Evolutionary conservation across 2,888 invertebrate species (phyloP).

Genomic region (Atethmia centrago): DNA sequence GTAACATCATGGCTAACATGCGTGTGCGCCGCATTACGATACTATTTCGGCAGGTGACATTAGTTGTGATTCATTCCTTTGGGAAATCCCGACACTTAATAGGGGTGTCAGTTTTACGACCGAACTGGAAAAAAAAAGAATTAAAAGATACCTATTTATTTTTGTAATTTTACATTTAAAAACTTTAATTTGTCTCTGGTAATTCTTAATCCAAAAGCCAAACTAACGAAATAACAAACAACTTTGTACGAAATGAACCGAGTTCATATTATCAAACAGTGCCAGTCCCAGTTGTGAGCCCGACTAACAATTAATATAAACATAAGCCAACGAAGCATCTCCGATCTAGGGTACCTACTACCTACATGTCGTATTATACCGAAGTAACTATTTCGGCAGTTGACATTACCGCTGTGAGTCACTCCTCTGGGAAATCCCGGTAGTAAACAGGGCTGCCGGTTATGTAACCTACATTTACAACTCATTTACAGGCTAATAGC

Average conservation of each 20-base stretch:
- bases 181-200: background rate
- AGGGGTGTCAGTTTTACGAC: slow-evolving; percentile 50
- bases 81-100: slow-evolving; percentile 66
- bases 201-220: background rate
- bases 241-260: background rate
- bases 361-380: slow-evolving; percentile 47
- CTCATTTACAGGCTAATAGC: slow-evolving; percentile 41
- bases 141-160: background rate
- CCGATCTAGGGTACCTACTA: slow-evolving; percentile 57
- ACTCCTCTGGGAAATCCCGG: slow-evolving; percentile 73
- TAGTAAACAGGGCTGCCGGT: slow-evolving; percentile 58
- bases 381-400: slow-evolving; percentile 56
- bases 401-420: slow-evolving; percentile 67
- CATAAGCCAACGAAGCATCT: slow-evolving; percentile 43
- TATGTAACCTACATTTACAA: slow-evolving; percentile 49
- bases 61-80: slow-evolving; percentile 59
- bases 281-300: slow-evolving; percentile 2
- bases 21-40: slow-evolving; percentile 43
- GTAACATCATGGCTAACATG: slow-evolving; percentile 31
- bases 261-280: slow-evolving; percentile 1
- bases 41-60: slow-evolving; percentile 71
- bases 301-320: slow-evolving; percentile 40
- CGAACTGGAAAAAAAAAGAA: background rate
- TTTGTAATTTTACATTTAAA: background rate
- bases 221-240: background rate